phyloP scores from a whole-genome alignment of 2,113 vertebrate species.

The Odontophorus gujanensis region DNA sequence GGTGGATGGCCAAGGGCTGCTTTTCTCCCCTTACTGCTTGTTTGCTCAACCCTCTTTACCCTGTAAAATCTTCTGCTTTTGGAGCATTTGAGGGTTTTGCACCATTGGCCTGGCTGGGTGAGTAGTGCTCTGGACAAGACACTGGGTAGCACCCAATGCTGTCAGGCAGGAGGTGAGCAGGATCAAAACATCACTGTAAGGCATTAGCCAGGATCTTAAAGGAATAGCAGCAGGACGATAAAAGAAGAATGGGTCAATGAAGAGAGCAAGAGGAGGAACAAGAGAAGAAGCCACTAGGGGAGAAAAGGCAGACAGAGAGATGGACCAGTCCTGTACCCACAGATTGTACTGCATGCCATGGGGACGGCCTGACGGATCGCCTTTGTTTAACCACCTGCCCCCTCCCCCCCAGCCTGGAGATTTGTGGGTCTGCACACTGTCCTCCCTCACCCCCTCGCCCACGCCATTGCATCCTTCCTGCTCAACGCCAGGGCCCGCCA shows the following conservation, averaged over 20 bases:
- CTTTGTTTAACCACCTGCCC: constrained; percentile 67
- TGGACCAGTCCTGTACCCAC: fast-evolving
- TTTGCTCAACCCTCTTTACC: background rate
- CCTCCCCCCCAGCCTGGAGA: background rate
- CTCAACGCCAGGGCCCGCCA: background rate
- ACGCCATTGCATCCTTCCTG: background rate
- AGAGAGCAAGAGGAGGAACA: background rate
- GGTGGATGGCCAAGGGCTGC: background rate
- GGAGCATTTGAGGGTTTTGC: fast-evolving
- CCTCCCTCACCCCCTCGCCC: background rate
- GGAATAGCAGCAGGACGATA: background rate
- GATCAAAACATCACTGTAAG: background rate
- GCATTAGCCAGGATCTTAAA: background rate
- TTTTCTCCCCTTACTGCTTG: background rate
- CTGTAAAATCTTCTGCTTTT: background rate
- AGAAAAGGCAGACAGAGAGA: background rate
- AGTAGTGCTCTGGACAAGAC: background rate
- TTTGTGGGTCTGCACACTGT: background rate
- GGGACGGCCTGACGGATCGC: background rate
- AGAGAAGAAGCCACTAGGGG: background rate
- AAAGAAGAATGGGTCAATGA: background rate
- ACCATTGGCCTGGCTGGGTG: background rate
- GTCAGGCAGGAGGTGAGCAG: background rate
- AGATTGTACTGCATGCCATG: background rate
- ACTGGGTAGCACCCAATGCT: background rate